phyloP scores from a whole-genome alignment of 2,113 vertebrate genomes.

The Otocyon megalotis region DNA sequence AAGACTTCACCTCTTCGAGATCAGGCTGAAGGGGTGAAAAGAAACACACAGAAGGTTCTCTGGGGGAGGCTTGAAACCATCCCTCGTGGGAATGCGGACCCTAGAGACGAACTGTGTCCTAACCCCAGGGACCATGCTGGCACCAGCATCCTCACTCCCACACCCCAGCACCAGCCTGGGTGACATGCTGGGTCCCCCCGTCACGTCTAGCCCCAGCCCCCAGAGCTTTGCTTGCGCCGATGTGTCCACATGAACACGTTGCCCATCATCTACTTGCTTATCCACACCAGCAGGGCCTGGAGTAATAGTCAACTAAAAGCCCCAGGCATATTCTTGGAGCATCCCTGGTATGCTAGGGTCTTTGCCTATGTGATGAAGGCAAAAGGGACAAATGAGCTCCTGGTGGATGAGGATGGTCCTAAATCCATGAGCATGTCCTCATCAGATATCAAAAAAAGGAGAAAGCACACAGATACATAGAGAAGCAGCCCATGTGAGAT shows the following conservation, averaged over 20 bases:
- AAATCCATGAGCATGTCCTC: background rate
- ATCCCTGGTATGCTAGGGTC: background rate
- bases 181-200: accelerated
- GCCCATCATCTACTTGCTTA: background rate
- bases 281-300: background rate
- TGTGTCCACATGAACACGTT: accelerated
- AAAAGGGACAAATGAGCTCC: background rate
- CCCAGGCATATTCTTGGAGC: accelerated
- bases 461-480: background rate
- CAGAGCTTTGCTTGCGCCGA: background rate
- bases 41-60: background rate
- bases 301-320: accelerated
- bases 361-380: background rate
- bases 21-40: background rate
- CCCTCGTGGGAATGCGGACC: background rate
- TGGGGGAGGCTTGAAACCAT: accelerated
- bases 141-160: background rate
- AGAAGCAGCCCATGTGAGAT: accelerated
- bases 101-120: background rate
- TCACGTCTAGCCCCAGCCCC: background rate
- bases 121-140: accelerated
- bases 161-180: background rate
- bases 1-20: accelerated
- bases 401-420: too few relatives aligned
- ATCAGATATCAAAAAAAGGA: background rate